Percentiles rank a stretch among this genome's conserved stretches.
phyloP scores from a whole-genome alignment of 2,113 vertebrate genomes.

The Rhinolophus sinicus region DNA sequence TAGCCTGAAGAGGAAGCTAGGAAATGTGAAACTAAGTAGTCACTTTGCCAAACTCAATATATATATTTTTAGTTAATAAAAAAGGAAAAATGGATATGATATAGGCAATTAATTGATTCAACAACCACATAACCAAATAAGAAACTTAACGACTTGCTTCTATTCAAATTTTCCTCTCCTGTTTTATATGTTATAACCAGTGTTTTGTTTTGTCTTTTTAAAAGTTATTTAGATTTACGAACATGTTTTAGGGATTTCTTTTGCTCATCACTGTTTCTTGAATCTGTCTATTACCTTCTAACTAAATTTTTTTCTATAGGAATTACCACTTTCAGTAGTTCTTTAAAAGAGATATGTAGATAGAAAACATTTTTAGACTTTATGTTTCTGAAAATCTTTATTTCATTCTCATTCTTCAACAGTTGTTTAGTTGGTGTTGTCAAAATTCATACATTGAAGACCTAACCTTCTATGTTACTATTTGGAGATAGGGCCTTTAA shows the following conservation, averaged over 20 bases:
- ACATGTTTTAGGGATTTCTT: neutral
- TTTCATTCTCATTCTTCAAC: neutral
- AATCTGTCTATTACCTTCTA: neutral
- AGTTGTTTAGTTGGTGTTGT: neutral
- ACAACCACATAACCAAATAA: neutral
- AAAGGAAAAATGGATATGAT: neutral
- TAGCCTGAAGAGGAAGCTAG: neutral
- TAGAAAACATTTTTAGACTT: neutral
- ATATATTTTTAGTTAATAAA: neutral
- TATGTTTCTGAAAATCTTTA: constrained; percentile 19
- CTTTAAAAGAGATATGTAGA: neutral
- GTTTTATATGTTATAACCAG: neutral
- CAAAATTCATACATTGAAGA: neutral
- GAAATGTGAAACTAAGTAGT: neutral
- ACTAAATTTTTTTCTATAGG: neutral
- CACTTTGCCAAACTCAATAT: neutral
- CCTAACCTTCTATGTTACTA: neutral
- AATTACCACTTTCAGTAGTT: neutral
- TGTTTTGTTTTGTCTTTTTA: neutral
- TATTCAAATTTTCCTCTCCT: neutral
- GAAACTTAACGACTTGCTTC: neutral
- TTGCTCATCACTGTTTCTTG: neutral
- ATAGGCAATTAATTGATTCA: neutral
- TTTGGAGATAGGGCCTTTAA: neutral
- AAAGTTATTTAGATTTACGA: neutral